phyloP scores from a whole-genome alignment of 2,113 vertebrate genomes.

The Alectura lathami region DNA sequence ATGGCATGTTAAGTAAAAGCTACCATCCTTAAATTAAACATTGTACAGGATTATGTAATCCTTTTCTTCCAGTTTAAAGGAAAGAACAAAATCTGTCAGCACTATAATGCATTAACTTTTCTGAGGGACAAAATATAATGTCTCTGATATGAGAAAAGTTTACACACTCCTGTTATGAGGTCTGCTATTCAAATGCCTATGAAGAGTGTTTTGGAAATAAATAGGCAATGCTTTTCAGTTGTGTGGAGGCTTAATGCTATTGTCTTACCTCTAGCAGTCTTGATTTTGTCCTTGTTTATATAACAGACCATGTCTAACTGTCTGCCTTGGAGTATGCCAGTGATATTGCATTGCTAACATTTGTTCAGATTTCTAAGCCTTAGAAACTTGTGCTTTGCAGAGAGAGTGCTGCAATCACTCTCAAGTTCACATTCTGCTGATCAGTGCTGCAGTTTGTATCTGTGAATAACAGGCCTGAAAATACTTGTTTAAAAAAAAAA shows the following conservation, averaged over 20 bases:
- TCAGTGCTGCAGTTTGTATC: background rate
- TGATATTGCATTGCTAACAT: background rate
- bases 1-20: background rate
- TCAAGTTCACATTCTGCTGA: background rate
- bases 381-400: background rate
- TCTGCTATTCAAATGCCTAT: background rate
- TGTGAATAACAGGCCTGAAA: background rate
- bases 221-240: background rate
- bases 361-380: background rate
- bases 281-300: background rate
- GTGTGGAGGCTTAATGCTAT: background rate
- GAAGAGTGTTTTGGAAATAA: background rate
- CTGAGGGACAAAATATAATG: background rate
- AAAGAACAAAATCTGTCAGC: background rate
- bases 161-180: background rate
- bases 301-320: background rate
- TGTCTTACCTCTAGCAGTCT: background rate
- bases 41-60: background rate
- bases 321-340: background rate
- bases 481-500: background rate
- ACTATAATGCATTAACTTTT: background rate
- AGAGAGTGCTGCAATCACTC: background rate
- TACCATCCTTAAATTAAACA: background rate
- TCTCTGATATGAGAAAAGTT: background rate
- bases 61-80: background rate